A percentile compares a stretch with the other conserved stretches of the same genome.
phyloP scores from a whole-genome alignment of 2,797 vertebrate genomes.

The Xenops minutus region DNA sequence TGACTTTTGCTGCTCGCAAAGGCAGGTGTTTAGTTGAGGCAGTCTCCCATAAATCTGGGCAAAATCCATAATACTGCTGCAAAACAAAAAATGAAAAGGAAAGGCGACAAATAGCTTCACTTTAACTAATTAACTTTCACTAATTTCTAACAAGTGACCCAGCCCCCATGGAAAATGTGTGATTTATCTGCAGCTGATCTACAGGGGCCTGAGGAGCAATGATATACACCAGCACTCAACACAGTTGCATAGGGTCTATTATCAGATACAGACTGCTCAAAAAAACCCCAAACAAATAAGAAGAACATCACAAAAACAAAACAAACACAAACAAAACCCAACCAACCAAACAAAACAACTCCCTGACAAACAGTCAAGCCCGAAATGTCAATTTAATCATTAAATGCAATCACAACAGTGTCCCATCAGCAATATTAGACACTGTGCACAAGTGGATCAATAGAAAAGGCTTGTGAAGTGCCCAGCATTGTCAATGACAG shows the following conservation, averaged over 20 bases:
- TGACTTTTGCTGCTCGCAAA: background rate
- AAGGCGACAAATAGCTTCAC: constrained; percentile 15
- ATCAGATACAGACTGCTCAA: background rate
- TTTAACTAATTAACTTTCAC: too few relatives aligned
- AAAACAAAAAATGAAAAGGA: background rate
- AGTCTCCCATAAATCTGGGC: constrained; percentile 32
- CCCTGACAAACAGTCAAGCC: background rate
- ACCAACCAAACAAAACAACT: background rate
- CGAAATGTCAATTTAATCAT: background rate
- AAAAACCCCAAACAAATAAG: too few relatives aligned
- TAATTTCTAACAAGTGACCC: background rate
- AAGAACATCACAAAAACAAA: too few relatives aligned
- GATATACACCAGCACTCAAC: background rate
- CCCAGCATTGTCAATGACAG: background rate
- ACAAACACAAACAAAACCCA: too few relatives aligned
- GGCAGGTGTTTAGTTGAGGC: background rate
- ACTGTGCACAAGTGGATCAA: background rate
- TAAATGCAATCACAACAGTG: background rate
- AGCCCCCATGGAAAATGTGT: background rate
- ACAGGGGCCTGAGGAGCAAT: background rate
- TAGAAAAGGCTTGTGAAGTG: background rate
- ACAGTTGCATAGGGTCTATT: background rate
- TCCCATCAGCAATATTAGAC: background rate
- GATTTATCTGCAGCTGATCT: background rate
- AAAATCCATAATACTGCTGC: background rate